A percentile compares a stretch with the other conserved stretches of the same genome.
Evolutionary conservation across 2,888 invertebrate genomes (phyloP).

Genomic region (Pyrochroa serraticornis): DNA sequence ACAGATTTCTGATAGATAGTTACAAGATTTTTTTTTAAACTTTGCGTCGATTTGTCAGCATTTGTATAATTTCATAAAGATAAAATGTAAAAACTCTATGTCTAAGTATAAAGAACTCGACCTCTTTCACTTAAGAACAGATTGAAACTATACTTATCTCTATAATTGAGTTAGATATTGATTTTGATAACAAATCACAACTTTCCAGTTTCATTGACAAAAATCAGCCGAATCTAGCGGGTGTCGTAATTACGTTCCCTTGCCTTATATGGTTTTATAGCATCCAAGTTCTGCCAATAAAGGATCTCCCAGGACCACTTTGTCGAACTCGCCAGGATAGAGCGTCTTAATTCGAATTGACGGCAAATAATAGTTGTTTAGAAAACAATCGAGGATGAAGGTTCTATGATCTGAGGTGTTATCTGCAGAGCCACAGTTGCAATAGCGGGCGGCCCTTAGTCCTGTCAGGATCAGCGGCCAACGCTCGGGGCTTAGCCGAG

Average conservation of each 20-base stretch:
- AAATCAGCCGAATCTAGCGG: conserved; percentile 20
- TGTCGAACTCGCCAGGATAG: conserved; percentile 23
- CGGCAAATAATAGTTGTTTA: conserved; percentile 42
- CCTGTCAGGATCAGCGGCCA: conserved; percentile 34
- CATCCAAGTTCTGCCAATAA: conserved; percentile 32
- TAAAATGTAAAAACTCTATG: too few relatives aligned
- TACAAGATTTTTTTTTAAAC: too few relatives aligned
- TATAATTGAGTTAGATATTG: too few relatives aligned
- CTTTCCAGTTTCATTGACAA: not conserved
- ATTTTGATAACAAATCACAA: too few relatives aligned
- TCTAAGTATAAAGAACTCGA: too few relatives aligned
- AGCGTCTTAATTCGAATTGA: conserved; percentile 34
- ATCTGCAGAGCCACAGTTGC: conserved; percentile 39
- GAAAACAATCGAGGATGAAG: conserved; percentile 37
- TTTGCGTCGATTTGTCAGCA: too few relatives aligned
- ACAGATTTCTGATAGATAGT: too few relatives aligned
- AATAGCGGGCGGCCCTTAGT: conserved; percentile 17
- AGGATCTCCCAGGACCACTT: conserved; percentile 33
- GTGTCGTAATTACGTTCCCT: conserved; percentile 25
- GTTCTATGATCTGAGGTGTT: conserved; percentile 41
- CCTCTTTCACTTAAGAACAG: too few relatives aligned
- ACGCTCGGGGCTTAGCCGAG: conserved; percentile 38
- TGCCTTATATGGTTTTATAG: conserved; percentile 34
- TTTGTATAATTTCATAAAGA: too few relatives aligned
- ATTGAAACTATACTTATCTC: too few relatives aligned